Conservation (phyloP, 2,113 vertebrate species). For the Corythoichthys intestinalis region DNA sequence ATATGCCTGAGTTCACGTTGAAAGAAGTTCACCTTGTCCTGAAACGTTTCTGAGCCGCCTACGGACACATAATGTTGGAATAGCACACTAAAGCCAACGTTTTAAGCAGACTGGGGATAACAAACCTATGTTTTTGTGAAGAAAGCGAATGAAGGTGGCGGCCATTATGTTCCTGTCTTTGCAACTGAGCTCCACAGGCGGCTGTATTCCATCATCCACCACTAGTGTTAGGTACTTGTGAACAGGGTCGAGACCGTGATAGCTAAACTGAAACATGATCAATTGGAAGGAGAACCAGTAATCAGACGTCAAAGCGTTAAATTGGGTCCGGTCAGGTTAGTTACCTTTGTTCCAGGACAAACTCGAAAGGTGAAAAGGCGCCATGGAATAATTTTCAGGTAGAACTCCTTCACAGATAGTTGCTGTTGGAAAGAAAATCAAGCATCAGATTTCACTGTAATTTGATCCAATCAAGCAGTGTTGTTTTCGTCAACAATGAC, state of each 20-base stretch:
- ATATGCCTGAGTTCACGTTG: constrained; percentile 92
- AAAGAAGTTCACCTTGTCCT: constrained; percentile 98
- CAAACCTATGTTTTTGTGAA: constrained; percentile 98
- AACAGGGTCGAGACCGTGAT: constrained; percentile 90
- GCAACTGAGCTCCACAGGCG: constrained; percentile 96
- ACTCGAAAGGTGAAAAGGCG: constrained; percentile 97
- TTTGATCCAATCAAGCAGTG: too few species aligned
- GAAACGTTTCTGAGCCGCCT: constrained; percentile 98
- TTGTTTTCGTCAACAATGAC: too few species aligned
- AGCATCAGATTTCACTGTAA: not conserved
- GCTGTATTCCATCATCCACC: constrained; percentile 97
- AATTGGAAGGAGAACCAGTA: not conserved
- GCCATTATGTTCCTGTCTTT: constrained; percentile 98
- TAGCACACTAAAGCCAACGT: not conserved
- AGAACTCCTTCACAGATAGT: constrained; percentile 99
- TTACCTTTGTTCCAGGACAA: constrained; percentile 97
- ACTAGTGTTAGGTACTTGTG: constrained; percentile 92
- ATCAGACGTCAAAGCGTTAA: not conserved
- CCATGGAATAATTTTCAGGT: constrained; percentile 99
- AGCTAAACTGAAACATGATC: constrained; percentile 82
- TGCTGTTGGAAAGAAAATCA: constrained; percentile 75
- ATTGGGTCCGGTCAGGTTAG: not conserved
- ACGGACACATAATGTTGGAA: not conserved
- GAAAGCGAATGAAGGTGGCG: constrained; percentile 95
- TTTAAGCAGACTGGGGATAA: not conserved